Evolutionary conservation across 2,888 invertebrate genomes (phyloP), one percentile per base, ranked within the genome.

Genomic region (Drosophila mercatorum): DNA sequence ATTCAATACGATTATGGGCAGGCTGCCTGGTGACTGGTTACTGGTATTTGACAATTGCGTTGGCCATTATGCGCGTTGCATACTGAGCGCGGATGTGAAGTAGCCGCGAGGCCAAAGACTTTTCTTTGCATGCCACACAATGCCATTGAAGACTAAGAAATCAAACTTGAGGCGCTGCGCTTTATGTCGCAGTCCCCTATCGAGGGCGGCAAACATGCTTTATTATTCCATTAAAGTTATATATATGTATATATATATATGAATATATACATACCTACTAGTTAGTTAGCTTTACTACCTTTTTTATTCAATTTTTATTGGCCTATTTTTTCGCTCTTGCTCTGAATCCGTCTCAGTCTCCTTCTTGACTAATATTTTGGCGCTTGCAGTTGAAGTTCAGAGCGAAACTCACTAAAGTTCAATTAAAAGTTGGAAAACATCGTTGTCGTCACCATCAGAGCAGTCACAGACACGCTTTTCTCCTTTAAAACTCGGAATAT

Each of bases 151-250:
- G 87, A 72, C 84, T 76, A 74, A 76, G 88, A 84, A 81, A 87
- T 75, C 84, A 81, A 87, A 81, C 86, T 80, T 80, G 72, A 26
- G 53, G 55, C 60, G 46, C 64, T 49, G 62, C 59, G 62, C 51
- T 63, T 72, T 65, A 69, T 68, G 49, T 28, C 31, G 36, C 44
- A 41, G 40, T 62, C 40, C 44, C 49, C 49, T 6, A 22, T 68
- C 46, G 58, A 52, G 28, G 38, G 67, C 59, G 43, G 78, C 90
- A 90, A 88, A 89, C 85, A 89, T 80, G 76, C 78, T 89, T 75
- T 82, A 88, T 90, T 90, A 88, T 88, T 88, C 90, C 89, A 90
- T 90, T 90, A 85, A 89, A 84, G 82, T 70, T 77, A 81, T 85
- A 80, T 85, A 47, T 53, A 58, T 47, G 46, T 84, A 55, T 51